Evolutionary conservation across 2,797 vertebrate genomes (phyloP), one percentile per base, ranked within the genome.

Genomic region (Nannoperca australis): DNA sequence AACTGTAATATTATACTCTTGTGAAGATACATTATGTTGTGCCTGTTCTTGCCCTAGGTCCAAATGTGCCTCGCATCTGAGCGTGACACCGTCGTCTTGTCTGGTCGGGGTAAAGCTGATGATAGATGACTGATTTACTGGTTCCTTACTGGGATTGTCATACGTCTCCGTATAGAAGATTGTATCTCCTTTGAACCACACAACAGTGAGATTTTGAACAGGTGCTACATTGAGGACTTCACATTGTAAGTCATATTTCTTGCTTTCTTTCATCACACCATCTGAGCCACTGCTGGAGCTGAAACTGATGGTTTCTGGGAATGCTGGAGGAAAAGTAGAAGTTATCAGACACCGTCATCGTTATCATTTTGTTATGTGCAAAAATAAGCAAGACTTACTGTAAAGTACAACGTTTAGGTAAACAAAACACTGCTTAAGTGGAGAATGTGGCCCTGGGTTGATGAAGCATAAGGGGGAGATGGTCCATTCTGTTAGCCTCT

Each of bases 31-130:
- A 51, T 73, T 51, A 13, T 85, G 22, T 12, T 78, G 67, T 34
- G 88, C 91, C 47, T 87, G 92, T 8, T 84, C 78, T 64, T 88
- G 81, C 30, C 74, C 76, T 68, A 96, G 84, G 75, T 94, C 74
- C 82, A 95, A 83, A 4, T 60, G 40, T 38, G 91, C 95, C 62
- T 91, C 90, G 56, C 95, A 95, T 77, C 73, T 89, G 71, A 94
- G 74, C 3, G 68, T 49, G 53, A 38, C 78, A 62, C 81, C 71
- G 2, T 88, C n/a, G 54, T 95, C 85, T 12, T 12, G 0, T 88
- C 79, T 90, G 0, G 27, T 72, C 0, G 90, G 70, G 2, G 0
- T 76, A 54, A 92, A 87, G 10, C 0, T 15, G n/a, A 80, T 10
- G 18, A 8, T 14, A 4, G 40, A 7, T 0, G 2, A 24, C 47